Percentiles rank a stretch among this genome's conserved stretches.
Conservation (phyloP, 2,113 vertebrate species). For the Anhinga anhinga region DNA sequence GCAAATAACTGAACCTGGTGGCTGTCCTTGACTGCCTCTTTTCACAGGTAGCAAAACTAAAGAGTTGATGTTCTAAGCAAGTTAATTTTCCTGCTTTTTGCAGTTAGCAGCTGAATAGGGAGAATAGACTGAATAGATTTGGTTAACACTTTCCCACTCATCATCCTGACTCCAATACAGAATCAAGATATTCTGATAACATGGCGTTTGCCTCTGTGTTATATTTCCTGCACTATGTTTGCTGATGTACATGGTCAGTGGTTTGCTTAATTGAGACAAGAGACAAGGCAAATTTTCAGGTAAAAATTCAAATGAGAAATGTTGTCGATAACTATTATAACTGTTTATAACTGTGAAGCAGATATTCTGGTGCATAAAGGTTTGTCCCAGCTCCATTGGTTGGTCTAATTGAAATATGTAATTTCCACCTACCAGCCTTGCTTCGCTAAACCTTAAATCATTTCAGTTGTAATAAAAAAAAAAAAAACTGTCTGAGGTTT, state of each 20-base stretch:
- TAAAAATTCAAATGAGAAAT: not conserved
- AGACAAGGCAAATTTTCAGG: not conserved
- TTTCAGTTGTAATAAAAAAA: not conserved
- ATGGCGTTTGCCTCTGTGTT: not conserved
- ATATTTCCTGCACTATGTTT: not conserved
- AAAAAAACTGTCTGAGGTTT: not conserved
- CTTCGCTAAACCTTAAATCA: not conserved
- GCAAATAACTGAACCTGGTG: not conserved
- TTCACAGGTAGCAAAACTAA: not conserved
- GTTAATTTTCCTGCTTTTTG: not conserved
- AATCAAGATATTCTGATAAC: not conserved
- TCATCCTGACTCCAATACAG: not conserved
- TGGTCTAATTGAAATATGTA: not conserved
- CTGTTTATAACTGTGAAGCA: not conserved
- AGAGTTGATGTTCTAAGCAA: not conserved
- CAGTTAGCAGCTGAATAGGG: not conserved
- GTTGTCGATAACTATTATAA: not conserved
- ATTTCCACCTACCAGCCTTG: not conserved
- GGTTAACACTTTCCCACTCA: not conserved
- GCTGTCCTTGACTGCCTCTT: not conserved
- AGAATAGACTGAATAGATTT: not conserved
- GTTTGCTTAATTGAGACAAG: not conserved
- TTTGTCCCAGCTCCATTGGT: rapidly evolving
- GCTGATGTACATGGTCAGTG: not conserved
- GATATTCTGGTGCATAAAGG: not conserved